Evolutionary conservation across 2,113 vertebrate species (phyloP), one percentile per base, ranked within the genome.

Genomic region (Aleadryas rufinucha): DNA sequence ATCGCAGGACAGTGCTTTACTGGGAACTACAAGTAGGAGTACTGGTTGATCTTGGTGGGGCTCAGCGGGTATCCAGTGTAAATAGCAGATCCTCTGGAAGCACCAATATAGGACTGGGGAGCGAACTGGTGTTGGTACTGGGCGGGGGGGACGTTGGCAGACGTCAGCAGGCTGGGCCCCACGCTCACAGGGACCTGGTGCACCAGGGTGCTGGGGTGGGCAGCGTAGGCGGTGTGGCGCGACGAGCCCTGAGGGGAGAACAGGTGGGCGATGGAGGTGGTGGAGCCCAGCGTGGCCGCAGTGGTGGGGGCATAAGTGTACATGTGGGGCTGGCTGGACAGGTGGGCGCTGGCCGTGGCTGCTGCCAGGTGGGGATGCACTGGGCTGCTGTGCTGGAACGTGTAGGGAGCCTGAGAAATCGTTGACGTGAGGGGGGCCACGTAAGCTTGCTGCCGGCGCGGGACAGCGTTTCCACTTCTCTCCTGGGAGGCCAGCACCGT

Each of bases 41-140:
- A 99, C 97, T 99, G 99, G 98, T 98, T 99, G 97, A 99, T 98
- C 97, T 99, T 99, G 61, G 99, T 98, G 57, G 98, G 99, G 96
- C 99, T 99, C 85, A 99, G 97, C 11, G 98, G 98, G 72, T 98
- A 98, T 91, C 99, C 98, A 98, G 98, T 97, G 97, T 99, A 98
- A 97, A 98, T 97, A 81, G 98, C 90, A 97, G 98, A 98, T 97
- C 97, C 98, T 97, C 97, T 98, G 96, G 98, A 98, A 97, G 97
- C 98, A 98, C 96, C 96, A 95, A 98, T 98, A 94, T 98, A 98
- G 84, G 98, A 98, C 98, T 98, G 98, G 97, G 97, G 98, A 94
- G 97, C 98, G 97, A 98, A 99, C 80, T 98, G 98, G 98, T 98
- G 98, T 93, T 98, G 98, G 97, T 99, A 99, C 94, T 99, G 99